Evolutionary conservation across 2,797 vertebrate species (phyloP).

Genomic region (Etheostoma nigrum): DNA sequence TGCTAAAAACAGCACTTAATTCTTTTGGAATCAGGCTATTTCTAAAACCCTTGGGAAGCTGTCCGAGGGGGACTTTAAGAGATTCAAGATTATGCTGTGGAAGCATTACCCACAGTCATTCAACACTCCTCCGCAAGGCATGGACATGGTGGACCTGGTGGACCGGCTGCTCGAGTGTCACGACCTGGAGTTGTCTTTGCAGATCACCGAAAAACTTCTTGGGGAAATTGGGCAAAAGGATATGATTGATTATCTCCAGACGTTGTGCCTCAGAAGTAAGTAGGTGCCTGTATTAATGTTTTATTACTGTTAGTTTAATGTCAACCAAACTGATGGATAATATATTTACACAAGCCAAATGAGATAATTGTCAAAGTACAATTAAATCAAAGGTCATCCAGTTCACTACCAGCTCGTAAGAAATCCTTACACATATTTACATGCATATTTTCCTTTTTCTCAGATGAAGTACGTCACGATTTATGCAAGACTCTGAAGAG

Average conservation of each 20-base stretch:
- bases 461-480: slow-evolving; percentile 82
- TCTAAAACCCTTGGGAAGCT: slow-evolving; percentile 60
- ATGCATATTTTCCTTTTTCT: slow-evolving; percentile 16
- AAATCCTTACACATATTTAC: background rate
- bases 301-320: slow-evolving; percentile 5
- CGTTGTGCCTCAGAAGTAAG: slow-evolving; percentile 79
- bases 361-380: background rate
- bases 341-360: background rate
- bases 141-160: slow-evolving; percentile 79
- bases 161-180: slow-evolving; percentile 79
- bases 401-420: background rate
- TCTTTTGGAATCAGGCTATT: slow-evolving; percentile 68
- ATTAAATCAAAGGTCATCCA: background rate
- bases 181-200: slow-evolving; percentile 67
- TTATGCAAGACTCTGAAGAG: slow-evolving; percentile 71
- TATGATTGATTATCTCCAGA: slow-evolving; percentile 50
- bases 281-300: background rate
- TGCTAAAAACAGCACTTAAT: slow-evolving; percentile 2
- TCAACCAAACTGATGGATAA: background rate
- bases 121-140: slow-evolving; percentile 51
- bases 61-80: slow-evolving; percentile 6
- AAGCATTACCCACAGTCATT: slow-evolving; percentile 73
- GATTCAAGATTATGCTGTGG: slow-evolving; percentile 76
- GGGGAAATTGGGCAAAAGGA: slow-evolving; percentile 55
- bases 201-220: slow-evolving; percentile 73